Base-by-base conservation (phyloP, 2,888 invertebrate genomes). In the Corythucha ciliata region DNA sequence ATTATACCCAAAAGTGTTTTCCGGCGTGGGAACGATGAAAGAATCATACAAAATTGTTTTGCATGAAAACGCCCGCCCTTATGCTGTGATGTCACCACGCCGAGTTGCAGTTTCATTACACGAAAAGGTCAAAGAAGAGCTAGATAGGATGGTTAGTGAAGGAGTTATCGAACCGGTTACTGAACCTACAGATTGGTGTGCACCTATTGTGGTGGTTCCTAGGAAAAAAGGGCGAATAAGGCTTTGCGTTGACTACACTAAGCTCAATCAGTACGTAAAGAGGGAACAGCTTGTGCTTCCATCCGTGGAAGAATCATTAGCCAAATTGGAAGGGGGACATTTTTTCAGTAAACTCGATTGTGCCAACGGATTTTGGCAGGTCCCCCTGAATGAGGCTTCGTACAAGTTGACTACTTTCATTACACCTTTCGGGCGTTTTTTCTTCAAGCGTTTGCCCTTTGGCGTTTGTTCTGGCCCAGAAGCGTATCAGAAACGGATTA, bases 201-300 rank as follows among this genome's bases (percentile, higher is more conserved):
- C 51, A 4, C 45, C 51, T 12, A 22, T 48, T 24, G 24, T 53
- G n/a, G 52, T 52, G 25, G 48, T 48, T 18, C 36, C 36, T 6
- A 22, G 36, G 20, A 53, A 42, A 22, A 22, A 36, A 27, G 48
- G 48, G n/a, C 3, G 25, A 34, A 40, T 48, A 2, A 32, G 44
- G 27, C 21, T 49, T 10, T 53, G 53, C 49, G 48, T 53, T 4
- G 48, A 49, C 36, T 53, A 53, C 39, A 53, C 48, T 18, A 34
- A 42, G 29, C 18, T 49, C 4, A 53, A 48, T 34, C 39, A 53
- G 16, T 36, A 20, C 34, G 39, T 53, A 16, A 48, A 53, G 16
- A 25, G 48, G 16, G 48, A 48, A 24, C 14, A 25, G 2, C 10
- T 22, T n/a, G n/a, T 25, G 10, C 24, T 41, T 1, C 41, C 24